Conservation (phyloP, 2,888 invertebrate genomes). For the Drosophila gaucha region DNA sequence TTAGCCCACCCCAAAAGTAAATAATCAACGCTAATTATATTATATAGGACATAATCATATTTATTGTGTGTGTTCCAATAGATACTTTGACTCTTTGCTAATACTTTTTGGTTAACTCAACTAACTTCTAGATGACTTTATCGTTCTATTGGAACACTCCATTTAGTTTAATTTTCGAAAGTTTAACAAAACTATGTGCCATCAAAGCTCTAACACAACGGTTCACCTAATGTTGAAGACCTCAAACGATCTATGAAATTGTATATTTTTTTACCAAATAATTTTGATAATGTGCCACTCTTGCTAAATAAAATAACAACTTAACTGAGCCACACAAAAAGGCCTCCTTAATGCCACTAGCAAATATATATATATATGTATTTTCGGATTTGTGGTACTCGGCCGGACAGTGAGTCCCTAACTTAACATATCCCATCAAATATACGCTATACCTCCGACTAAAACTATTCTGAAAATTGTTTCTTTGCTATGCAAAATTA, state of each 20-base stretch:
- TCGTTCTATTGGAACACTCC: constrained; percentile 26
- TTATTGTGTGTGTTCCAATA: constrained; percentile 39
- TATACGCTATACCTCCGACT: constrained; percentile 66
- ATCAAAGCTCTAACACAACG: constrained; percentile 41
- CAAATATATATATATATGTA: no score
- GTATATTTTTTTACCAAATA: constrained; percentile 38
- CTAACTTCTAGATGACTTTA: constrained; percentile 8
- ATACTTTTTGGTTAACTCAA: constrained; percentile 1
- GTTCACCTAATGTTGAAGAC: constrained; percentile 31
- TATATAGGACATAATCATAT: constrained; percentile 33
- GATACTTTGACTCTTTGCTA: constrained; percentile 14
- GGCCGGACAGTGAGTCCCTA: constrained; percentile 11
- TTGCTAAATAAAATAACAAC: constrained; percentile 4
- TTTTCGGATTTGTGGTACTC: no score
- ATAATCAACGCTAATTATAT: constrained; percentile 26
- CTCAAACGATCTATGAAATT: constrained; percentile 36
- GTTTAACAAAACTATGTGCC: constrained; percentile 50
- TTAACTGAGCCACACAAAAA: not conserved
- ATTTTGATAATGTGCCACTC: constrained; percentile 31
- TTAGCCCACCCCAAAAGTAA: constrained; percentile 58
- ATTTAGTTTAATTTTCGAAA: constrained; percentile 14
- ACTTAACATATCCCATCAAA: constrained; percentile 63
- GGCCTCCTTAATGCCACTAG: no score
- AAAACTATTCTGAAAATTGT: constrained; percentile 28
- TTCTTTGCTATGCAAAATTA: constrained; percentile 15